A percentile compares a stretch with the other conserved stretches of the same genome.
Conservation (phyloP, 2,113 vertebrate genomes). For the Cisticola juncidis region DNA sequence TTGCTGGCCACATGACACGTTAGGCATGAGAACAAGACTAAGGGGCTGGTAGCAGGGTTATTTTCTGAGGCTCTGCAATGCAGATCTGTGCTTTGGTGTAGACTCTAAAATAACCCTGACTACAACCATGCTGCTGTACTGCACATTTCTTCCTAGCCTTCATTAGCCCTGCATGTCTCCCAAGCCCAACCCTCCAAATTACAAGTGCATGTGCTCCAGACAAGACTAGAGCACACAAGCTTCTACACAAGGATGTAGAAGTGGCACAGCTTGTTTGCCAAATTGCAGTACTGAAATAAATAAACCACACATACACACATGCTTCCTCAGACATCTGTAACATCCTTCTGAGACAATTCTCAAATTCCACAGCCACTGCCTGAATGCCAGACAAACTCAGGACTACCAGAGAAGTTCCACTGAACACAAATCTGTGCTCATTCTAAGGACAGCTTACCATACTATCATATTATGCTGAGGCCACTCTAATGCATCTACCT, state of each 20-base stretch:
- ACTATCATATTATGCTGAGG: neutral
- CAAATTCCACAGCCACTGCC: neutral
- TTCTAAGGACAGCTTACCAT: neutral
- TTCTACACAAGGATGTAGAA: neutral
- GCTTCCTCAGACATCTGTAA: neutral
- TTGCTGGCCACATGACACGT: neutral
- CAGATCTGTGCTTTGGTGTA: neutral
- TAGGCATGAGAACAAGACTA: neutral
- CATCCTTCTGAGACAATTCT: neutral
- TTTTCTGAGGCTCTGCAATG: neutral
- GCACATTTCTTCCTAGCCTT: neutral
- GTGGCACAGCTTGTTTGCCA: neutral
- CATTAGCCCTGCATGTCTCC: neutral
- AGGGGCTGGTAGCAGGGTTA: fast-evolving
- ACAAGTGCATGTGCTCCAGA: fast-evolving
- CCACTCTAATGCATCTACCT: neutral
- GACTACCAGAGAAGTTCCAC: neutral
- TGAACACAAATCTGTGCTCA: neutral
- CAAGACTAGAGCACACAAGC: neutral
- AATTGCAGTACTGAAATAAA: neutral
- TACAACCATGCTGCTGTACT: neutral
- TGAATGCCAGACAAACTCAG: neutral
- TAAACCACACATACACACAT: neutral
- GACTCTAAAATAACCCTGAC: neutral
- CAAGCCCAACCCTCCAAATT: neutral